phyloP scores from a whole-genome alignment of 2,113 vertebrate species.

The Cephalopholis sonnerati region DNA sequence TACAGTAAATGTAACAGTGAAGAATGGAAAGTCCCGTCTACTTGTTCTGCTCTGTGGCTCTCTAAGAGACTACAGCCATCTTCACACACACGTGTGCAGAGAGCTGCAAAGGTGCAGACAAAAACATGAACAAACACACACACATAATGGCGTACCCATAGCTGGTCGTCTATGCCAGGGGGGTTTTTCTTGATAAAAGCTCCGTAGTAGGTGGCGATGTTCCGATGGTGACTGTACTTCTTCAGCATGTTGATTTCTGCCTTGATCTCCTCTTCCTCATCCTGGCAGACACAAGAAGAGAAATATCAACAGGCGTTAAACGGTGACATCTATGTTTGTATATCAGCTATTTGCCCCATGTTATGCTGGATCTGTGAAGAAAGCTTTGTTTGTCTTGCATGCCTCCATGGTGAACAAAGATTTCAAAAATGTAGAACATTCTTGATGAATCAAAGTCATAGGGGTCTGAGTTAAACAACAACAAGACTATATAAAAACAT shows the following conservation, averaged over 20 bases:
- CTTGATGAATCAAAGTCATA: too few species aligned
- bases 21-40: conserved; percentile 12
- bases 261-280: conserved; percentile 98
- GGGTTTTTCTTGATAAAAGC: conserved; percentile 98
- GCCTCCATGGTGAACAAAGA: too few species aligned
- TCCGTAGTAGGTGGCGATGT: conserved; percentile 97
- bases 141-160: conserved; percentile 87
- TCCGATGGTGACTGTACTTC: conserved; percentile 97
- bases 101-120: not conserved
- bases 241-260: conserved; percentile 99
- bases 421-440: too few species aligned
- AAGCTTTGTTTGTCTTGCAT: too few species aligned
- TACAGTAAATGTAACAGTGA: not conserved
- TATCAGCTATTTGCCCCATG: too few species aligned
- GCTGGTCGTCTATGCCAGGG: conserved; percentile 95
- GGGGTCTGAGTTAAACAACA: too few species aligned
- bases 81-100: conserved; percentile 3
- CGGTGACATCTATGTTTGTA: not conserved
- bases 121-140: not conserved
- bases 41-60: not conserved
- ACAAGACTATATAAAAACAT: too few species aligned
- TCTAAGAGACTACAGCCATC: not conserved
- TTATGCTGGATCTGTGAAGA: too few species aligned
- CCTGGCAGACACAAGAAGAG: conserved; percentile 60
- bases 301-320: conserved; percentile 44